Evolutionary conservation across 2,113 vertebrate species (phyloP).

Genomic region (Brachionichthys hirsutus): DNA sequence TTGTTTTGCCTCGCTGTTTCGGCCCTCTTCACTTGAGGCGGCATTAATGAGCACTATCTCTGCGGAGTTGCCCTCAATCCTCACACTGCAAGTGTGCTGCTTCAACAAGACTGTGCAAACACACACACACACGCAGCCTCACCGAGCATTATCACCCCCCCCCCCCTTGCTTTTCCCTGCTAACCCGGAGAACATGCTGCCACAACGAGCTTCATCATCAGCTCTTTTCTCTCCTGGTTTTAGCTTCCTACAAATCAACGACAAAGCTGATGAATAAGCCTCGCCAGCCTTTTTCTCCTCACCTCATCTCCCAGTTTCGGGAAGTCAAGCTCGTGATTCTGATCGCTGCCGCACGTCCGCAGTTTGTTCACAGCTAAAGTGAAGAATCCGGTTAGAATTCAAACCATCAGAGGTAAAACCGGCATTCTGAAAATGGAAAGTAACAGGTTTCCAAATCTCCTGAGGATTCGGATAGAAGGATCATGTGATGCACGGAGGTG

Average conservation of each 20-base stretch:
- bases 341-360: no score
- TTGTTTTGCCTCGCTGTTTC: constrained; percentile 29
- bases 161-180: constrained; percentile 26
- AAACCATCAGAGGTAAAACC: no score
- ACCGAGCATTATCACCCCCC: constrained; percentile 36
- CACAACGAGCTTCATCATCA: constrained; percentile 54
- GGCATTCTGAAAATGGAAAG: no score
- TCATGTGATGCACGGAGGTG: no score
- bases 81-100: constrained; percentile 34
- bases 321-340: constrained; percentile 25
- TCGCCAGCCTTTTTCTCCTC: constrained; percentile 63
- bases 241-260: constrained; percentile 57
- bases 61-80: constrained; percentile 39
- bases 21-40: constrained; percentile 24
- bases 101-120: constrained; percentile 34
- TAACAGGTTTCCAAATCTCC: no score
- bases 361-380: no score
- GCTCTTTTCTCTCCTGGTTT: constrained; percentile 58
- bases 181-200: constrained; percentile 44
- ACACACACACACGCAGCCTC: constrained; percentile 18
- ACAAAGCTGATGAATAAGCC: constrained; percentile 65
- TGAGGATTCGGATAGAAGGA: no score
- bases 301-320: constrained; percentile 34
- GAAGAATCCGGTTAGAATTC: no score
- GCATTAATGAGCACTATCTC: constrained; percentile 38